Conservation (phyloP, 2,113 vertebrate genomes). For the Columbina picui region DNA sequence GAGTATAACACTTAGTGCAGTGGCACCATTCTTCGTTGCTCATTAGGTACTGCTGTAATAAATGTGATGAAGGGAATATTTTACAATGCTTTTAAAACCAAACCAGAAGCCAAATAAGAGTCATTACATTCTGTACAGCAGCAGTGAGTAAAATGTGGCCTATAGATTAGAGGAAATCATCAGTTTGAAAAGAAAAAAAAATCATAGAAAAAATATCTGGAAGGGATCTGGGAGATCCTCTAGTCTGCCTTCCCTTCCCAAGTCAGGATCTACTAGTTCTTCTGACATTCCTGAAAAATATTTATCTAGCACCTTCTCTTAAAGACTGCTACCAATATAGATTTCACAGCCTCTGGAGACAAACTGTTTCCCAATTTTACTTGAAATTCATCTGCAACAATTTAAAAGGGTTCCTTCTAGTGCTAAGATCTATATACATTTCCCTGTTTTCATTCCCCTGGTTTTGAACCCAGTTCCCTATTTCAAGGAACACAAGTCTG, state of each 20-base stretch:
- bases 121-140: neutral
- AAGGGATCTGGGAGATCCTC: neutral
- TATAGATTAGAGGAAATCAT: neutral
- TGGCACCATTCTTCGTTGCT: neutral
- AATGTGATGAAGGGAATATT: neutral
- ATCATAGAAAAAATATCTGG: neutral
- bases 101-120: neutral
- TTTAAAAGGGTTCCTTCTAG: neutral
- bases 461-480: neutral
- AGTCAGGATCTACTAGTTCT: neutral
- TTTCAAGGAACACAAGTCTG: constrained; percentile 15
- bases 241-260: neutral
- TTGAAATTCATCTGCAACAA: neutral
- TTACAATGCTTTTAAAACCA: neutral
- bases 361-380: neutral
- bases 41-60: neutral
- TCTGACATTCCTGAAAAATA: neutral
- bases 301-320: neutral
- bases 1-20: neutral
- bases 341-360: neutral
- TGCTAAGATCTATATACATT: neutral
- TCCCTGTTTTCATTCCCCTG: neutral
- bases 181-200: neutral
- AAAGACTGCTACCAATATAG: neutral
- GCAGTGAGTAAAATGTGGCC: neutral